phyloP scores from a whole-genome alignment of 2,113 vertebrate species.

The Lethenteron camtschaticum region DNA sequence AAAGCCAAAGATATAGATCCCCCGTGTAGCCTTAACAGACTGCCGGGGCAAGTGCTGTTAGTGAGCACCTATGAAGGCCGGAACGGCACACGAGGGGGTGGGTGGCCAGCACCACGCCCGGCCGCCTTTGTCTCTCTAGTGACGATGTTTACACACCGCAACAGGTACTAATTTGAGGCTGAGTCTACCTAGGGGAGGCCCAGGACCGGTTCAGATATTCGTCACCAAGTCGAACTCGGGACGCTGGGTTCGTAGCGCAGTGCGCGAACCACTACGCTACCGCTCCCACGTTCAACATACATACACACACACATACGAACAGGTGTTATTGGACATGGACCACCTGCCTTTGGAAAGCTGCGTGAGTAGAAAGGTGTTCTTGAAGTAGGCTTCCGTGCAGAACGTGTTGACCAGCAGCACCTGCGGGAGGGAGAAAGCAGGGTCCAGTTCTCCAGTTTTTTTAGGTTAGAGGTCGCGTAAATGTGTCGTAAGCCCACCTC shows the following conservation, averaged over 20 bases:
- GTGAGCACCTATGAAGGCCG: neutral
- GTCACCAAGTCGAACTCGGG: neutral
- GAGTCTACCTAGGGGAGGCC: neutral
- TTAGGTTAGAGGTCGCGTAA: too few relatives aligned
- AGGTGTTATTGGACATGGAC: neutral
- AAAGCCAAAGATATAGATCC: neutral
- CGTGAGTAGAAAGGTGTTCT: slow-evolving; percentile 48
- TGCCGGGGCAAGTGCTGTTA: neutral
- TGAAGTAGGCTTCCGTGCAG: slow-evolving; percentile 44
- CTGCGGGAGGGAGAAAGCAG: slow-evolving; percentile 17
- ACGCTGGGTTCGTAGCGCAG: neutral
- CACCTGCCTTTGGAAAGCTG: slow-evolving; percentile 58
- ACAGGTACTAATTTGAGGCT: neutral
- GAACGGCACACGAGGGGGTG: neutral
- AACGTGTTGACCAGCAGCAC: slow-evolving; percentile 57
- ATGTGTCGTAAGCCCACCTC: too few relatives aligned
- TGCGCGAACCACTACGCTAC: neutral
- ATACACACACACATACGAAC: neutral
- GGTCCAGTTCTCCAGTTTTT: too few relatives aligned
- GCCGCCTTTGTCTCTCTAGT: neutral
- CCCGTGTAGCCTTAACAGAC: neutral
- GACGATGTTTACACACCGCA: neutral
- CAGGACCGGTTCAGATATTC: too few relatives aligned
- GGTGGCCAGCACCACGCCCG: neutral
- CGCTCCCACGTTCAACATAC: neutral